Percentiles rank a stretch among this genome's conserved stretches.
Evolutionary conservation across 1,140 invertebrate genomes (phyloP).

Genomic region (Papilio xuthus): DNA sequence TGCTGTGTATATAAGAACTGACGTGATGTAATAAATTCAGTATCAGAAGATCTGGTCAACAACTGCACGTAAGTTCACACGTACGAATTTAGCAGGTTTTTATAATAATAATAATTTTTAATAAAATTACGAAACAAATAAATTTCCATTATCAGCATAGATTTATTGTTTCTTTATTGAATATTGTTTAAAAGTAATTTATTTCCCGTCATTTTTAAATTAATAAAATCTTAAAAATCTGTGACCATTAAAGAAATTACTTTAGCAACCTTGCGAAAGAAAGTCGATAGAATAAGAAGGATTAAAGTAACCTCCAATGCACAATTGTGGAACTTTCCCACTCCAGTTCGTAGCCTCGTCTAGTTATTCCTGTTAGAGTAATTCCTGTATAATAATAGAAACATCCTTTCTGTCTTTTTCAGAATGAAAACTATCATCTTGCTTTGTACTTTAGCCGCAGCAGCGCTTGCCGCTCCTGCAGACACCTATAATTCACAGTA

Average conservation of each 20-base stretch:
- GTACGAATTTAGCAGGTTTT: background rate
- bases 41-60: constrained; percentile 4
- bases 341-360: too few relatives aligned
- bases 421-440: constrained; percentile 65
- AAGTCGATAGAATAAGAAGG: too few relatives aligned
- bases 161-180: background rate
- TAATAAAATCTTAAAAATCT: too few relatives aligned
- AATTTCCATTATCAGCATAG: background rate
- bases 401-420: constrained; percentile 43
- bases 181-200: background rate
- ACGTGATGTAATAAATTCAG: constrained; percentile 21
- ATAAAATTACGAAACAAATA: background rate
- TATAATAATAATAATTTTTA: background rate
- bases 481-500: constrained; percentile 65
- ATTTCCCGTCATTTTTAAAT: too few relatives aligned
- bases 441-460: constrained; percentile 54
- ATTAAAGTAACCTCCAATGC: too few relatives aligned
- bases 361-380: too few relatives aligned
- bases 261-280: too few relatives aligned
- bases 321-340: too few relatives aligned
- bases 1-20: constrained; percentile 50
- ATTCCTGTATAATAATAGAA: background rate
- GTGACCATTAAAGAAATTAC: too few relatives aligned
- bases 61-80: constrained; percentile 26
- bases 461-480: constrained; percentile 49